Percentiles rank a stretch among this genome's conserved stretches.
Evolutionary conservation across 2,113 vertebrate species (phyloP).

Genomic region (Otolemur garnettii): DNA sequence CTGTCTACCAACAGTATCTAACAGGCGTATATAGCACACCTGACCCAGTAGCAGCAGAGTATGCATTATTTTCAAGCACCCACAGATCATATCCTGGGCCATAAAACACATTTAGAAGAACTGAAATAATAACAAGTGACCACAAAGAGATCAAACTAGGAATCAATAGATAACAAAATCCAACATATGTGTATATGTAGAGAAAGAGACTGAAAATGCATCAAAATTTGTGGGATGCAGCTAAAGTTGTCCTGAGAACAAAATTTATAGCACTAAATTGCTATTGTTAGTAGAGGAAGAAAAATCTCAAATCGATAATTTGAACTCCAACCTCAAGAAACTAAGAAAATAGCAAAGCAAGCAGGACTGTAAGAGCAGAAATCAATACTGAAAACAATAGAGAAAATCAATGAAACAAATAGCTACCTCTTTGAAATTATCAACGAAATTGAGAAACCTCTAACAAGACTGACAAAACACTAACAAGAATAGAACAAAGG

Average conservation of each 20-base stretch:
- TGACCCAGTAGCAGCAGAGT: neutral
- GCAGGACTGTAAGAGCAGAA: neutral
- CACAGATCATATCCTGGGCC: neutral
- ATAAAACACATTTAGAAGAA: neutral
- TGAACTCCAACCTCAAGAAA: neutral
- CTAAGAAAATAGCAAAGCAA: neutral
- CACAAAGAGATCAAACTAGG: neutral
- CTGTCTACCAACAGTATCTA: neutral
- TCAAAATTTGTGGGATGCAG: neutral
- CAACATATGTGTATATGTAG: neutral
- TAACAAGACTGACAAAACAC: neutral
- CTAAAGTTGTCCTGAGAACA: neutral
- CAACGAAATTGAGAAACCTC: neutral
- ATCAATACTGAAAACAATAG: neutral
- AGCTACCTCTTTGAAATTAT: neutral
- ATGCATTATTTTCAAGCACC: neutral
- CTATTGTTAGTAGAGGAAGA: neutral
- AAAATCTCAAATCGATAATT: neutral
- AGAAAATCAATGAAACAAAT: neutral
- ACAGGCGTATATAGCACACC: neutral
- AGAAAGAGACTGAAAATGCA: neutral
- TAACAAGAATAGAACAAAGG: neutral
- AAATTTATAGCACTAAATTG: neutral
- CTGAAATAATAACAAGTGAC: neutral
- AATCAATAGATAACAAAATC: neutral